Percentiles rank a stretch among this genome's conserved stretches.
Evolutionary conservation across 2,113 vertebrate genomes (phyloP).

Genomic region (Cyanistes caeruleus): DNA sequence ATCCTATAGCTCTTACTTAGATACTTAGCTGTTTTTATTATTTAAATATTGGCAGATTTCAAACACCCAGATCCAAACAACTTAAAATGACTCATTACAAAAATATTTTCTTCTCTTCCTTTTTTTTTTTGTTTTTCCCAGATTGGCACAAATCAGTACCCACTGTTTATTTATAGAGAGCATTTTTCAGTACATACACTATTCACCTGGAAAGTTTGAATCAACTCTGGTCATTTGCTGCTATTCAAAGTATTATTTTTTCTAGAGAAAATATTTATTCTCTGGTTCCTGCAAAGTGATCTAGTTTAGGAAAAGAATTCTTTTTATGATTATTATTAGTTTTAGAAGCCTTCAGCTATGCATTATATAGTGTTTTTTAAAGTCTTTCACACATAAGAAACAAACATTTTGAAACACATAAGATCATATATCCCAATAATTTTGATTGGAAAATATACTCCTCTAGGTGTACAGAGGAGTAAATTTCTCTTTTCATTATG

Average conservation of each 20-base stretch:
- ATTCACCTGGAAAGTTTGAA: slow-evolving; percentile 43
- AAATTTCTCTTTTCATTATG: neutral
- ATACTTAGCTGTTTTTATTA: neutral
- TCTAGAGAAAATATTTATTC: slow-evolving; percentile 20
- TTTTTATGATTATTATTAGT: neutral
- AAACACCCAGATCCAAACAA: neutral
- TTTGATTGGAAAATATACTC: neutral
- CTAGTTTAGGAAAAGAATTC: neutral
- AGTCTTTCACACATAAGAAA: neutral
- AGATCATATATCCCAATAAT: neutral
- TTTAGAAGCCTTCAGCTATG: neutral
- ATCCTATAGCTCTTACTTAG: neutral
- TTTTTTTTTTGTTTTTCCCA: neutral
- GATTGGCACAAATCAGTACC: neutral
- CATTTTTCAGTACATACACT: neutral
- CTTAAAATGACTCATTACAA: neutral
- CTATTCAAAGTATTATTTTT: slow-evolving; percentile 9
- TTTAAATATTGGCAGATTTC: neutral
- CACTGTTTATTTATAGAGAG: neutral
- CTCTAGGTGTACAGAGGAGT: neutral
- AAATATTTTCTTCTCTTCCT: neutral
- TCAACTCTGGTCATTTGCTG: neutral
- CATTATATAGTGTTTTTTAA: neutral
- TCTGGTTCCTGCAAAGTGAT: neutral
- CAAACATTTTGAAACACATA: neutral